Evolutionary conservation across 2,113 vertebrate genomes (phyloP).

Genomic region (Malurus melanocephalus): DNA sequence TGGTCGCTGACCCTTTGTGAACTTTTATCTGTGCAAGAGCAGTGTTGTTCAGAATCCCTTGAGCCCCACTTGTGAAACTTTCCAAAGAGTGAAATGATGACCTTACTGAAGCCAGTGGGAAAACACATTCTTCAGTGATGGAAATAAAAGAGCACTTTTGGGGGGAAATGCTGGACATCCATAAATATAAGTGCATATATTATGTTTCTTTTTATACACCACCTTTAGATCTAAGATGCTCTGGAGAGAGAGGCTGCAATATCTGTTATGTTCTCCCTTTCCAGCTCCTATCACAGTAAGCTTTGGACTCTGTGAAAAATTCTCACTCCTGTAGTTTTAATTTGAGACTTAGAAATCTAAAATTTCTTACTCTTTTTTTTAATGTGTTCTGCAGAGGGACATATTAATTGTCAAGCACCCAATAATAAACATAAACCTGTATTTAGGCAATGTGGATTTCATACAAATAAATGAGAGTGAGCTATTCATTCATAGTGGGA

Average conservation of each 20-base stretch:
- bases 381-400: not conserved
- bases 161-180: not conserved
- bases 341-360: not conserved
- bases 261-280: not conserved
- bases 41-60: not conserved
- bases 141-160: not conserved
- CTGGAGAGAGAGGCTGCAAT: not conserved
- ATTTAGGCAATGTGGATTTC: not conserved
- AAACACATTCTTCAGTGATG: not conserved
- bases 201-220: not conserved
- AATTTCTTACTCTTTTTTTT: not conserved
- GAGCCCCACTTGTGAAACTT: not conserved
- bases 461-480: not conserved
- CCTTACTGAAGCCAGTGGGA: not conserved
- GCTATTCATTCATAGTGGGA: not conserved
- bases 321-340: not conserved
- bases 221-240: not conserved
- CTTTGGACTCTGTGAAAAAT: not conserved
- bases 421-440: not conserved
- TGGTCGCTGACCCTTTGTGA: not conserved
- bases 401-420: not conserved
- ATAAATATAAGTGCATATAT: not conserved
- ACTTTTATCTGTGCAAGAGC: not conserved
- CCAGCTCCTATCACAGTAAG: not conserved
- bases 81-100: not conserved